Evolutionary conservation across 2,113 vertebrate genomes (phyloP).

Genomic region (Morone saxatilis): DNA sequence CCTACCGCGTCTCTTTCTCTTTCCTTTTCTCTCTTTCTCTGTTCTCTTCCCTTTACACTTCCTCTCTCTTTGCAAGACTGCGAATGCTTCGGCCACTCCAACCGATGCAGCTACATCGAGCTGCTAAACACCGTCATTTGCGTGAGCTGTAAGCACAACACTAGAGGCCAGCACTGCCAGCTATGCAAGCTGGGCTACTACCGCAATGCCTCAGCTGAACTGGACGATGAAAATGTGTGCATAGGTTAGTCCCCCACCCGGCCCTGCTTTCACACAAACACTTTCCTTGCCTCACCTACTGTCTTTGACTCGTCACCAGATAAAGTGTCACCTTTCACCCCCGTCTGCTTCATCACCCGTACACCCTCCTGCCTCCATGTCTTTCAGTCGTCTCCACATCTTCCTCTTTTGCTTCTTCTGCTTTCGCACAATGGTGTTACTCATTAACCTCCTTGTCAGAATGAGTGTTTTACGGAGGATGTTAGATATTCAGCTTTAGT

Average conservation of each 20-base stretch:
- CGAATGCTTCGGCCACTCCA: slow-evolving; percentile 99
- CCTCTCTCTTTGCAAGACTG: slow-evolving; percentile 94
- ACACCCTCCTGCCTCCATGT: slow-evolving; percentile 43
- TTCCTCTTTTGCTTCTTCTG: slow-evolving; percentile 42
- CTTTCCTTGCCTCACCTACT: slow-evolving; percentile 45
- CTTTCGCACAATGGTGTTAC: slow-evolving; percentile 10
- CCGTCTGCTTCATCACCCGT: not conserved
- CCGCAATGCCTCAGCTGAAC: slow-evolving; percentile 98
- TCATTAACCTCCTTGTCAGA: slow-evolving; percentile 19
- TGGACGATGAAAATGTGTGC: slow-evolving; percentile 99
- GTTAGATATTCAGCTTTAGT: not conserved
- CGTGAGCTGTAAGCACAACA: slow-evolving; percentile 99
- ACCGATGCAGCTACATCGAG: slow-evolving; percentile 99
- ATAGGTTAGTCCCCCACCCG: slow-evolving; percentile 94
- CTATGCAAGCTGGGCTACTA: slow-evolving; percentile 99
- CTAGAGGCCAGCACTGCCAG: slow-evolving; percentile 99
- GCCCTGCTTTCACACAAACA: slow-evolving; percentile 62
- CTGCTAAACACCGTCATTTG: slow-evolving; percentile 99
- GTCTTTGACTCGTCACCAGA: slow-evolving; percentile 57
- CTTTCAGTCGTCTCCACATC: slow-evolving; percentile 34
- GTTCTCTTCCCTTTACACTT: slow-evolving; percentile 72
- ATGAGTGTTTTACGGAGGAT: not conserved
- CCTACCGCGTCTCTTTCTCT: slow-evolving; percentile 66
- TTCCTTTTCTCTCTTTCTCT: slow-evolving; percentile 61
- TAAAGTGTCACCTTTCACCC: slow-evolving; percentile 47